Evolutionary conservation across 2,113 vertebrate genomes (phyloP).

Genomic region (Nesoenas mayeri): DNA sequence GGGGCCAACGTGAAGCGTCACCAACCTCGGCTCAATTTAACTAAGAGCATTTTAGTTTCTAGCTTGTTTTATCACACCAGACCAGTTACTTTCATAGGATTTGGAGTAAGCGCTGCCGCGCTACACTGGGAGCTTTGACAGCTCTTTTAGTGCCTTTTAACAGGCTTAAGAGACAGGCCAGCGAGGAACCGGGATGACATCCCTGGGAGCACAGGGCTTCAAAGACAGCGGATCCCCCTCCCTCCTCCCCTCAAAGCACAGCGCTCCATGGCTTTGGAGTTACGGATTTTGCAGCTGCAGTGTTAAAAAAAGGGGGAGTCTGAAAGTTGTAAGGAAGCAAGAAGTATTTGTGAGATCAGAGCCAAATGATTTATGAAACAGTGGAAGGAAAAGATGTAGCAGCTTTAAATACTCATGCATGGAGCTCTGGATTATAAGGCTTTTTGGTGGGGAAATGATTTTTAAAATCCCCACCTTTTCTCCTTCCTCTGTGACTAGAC

Average conservation of each 20-base stretch:
- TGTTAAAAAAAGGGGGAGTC: background rate
- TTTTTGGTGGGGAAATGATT: background rate
- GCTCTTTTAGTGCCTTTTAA: constrained; percentile 46
- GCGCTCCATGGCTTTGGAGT: background rate
- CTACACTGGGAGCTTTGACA: constrained; percentile 8
- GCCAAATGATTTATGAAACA: constrained; percentile 9
- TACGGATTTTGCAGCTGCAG: constrained; percentile 20
- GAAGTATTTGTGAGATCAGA: background rate
- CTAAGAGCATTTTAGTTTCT: constrained; percentile 7
- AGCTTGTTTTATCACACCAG: constrained; percentile 22
- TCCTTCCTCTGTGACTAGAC: background rate
- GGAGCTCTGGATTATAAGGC: background rate
- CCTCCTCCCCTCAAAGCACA: background rate
- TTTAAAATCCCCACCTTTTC: background rate
- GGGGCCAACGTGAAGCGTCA: background rate
- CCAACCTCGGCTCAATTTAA: constrained; percentile 7
- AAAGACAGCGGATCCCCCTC: background rate
- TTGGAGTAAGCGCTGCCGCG: constrained; percentile 1
- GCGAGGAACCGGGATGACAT: background rate
- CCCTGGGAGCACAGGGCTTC: background rate
- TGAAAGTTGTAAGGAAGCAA: constrained; percentile 12
- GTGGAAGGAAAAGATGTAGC: background rate
- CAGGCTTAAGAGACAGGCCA: constrained; percentile 31
- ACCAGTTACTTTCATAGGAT: constrained; percentile 1
- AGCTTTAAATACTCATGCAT: background rate